Conservation (phyloP, 2,113 vertebrate species). For the Barbus barbus region DNA sequence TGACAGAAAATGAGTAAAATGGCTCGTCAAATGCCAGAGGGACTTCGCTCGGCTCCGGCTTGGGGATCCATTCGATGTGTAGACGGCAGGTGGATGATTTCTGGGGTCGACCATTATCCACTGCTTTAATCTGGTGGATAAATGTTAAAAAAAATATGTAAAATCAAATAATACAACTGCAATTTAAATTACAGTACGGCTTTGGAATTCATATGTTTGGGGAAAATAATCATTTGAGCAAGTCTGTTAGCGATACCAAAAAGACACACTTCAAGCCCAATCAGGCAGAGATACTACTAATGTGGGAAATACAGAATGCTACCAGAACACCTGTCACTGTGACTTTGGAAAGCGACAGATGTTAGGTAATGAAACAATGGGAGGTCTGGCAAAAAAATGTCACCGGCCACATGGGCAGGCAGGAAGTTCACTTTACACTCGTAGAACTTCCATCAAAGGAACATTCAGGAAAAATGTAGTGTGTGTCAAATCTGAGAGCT, state of each 20-base stretch:
- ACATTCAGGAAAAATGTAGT: neutral
- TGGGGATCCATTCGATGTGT: slow-evolving; percentile 96
- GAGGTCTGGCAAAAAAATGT: slow-evolving; percentile 33
- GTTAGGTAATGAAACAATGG: slow-evolving; percentile 4
- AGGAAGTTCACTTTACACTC: slow-evolving; percentile 10
- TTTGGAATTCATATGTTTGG: neutral
- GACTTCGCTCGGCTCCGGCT: slow-evolving; percentile 77
- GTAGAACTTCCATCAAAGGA: slow-evolving; percentile 8
- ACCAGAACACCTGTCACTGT: slow-evolving; percentile 45
- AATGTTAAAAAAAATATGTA: neutral
- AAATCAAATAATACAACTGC: neutral
- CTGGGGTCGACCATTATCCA: slow-evolving; percentile 96
- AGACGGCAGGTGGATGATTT: slow-evolving; percentile 90
- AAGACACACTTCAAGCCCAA: too few species aligned
- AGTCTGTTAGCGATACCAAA: neutral
- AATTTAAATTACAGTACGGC: neutral
- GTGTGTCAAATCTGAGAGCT: neutral
- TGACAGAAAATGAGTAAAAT: slow-evolving; percentile 89
- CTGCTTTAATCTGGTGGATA: slow-evolving; percentile 88
- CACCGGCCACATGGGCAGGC: neutral
- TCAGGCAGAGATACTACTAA: neutral
- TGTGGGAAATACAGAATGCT: neutral
- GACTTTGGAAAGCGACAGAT: slow-evolving; percentile 33
- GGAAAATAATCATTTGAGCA: neutral
- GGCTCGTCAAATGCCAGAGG: slow-evolving; percentile 88